These are phyloP conservation scores for Xestobium rufovillosum DNA, from an alignment of 2,888 invertebrate genomes.

Conservation along the genomic window DNA sequence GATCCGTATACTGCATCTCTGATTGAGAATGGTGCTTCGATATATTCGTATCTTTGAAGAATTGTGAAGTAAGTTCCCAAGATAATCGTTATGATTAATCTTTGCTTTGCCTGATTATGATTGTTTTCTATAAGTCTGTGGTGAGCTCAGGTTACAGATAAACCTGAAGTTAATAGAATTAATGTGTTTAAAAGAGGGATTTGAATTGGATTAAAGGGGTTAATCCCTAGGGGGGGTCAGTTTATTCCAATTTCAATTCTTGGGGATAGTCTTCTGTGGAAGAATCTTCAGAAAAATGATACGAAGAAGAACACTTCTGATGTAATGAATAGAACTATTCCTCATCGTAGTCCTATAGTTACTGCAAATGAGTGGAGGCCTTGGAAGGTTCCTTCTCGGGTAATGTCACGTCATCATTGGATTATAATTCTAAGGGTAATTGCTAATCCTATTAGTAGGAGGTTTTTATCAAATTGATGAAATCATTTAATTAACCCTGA, in stretches of 20 bases:
- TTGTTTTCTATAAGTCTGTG: conserved; percentile 49
- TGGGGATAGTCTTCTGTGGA: conserved; percentile 50
- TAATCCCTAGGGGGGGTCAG: conserved; percentile 60
- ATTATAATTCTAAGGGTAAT: conserved; percentile 48
- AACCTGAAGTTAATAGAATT: conserved; percentile 62
- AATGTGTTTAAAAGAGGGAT: conserved; percentile 67
- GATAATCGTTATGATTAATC: conserved; percentile 48
- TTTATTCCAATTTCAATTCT: conserved; percentile 50
- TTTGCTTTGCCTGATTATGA: conserved; percentile 42
- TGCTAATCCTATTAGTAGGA: conserved; percentile 48
- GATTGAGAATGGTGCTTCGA: conserved; percentile 53
- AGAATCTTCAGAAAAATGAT: conserved; percentile 55
- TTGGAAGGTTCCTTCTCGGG: conserved; percentile 60
- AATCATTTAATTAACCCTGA: conserved; percentile 57
- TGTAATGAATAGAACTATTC: conserved; percentile 66
- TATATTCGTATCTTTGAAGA: conserved; percentile 63
- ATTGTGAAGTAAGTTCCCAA: conserved; percentile 59
- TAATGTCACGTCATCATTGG: conserved; percentile 66
- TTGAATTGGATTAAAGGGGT: conserved; percentile 58
- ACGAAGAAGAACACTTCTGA: conserved; percentile 60
- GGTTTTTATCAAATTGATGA: conserved; percentile 47
- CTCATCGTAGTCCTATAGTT: conserved; percentile 54
- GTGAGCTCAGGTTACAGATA: conserved; percentile 60
- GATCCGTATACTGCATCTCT: conserved; percentile 59
- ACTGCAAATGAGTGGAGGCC: conserved; percentile 56